A percentile compares a stretch with the other conserved stretches of the same genome.
Conservation (phyloP, 2,888 invertebrate species). For the Drosophila mimica region DNA sequence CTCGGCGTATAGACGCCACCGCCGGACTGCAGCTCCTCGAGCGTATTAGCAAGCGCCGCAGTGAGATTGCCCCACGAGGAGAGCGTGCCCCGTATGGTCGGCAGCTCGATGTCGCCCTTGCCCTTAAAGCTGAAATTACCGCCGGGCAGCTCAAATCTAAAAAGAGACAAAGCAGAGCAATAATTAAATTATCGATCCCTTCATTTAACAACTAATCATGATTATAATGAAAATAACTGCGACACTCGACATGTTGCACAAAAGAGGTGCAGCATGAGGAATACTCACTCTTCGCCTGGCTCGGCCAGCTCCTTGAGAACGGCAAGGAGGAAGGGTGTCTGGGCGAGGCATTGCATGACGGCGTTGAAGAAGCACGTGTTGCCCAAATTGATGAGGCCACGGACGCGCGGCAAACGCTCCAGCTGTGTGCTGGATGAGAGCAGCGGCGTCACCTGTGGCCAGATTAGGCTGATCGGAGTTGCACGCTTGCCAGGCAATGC, state of each 20-base stretch:
- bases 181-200: neutral
- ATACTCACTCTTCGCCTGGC: slow-evolving; percentile 87
- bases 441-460: neutral
- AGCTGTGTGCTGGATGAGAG: slow-evolving; percentile 11
- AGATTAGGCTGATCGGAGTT: neutral
- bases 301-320: slow-evolving; percentile 89
- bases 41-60: slow-evolving; percentile 88
- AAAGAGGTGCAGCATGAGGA: no score
- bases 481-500: slow-evolving; percentile 79
- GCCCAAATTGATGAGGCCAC: slow-evolving; percentile 95
- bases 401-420: slow-evolving; percentile 86
- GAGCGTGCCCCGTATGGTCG: slow-evolving; percentile 88
- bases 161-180: slow-evolving; percentile 7
- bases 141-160: slow-evolving; percentile 89
- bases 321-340: slow-evolving; percentile 91
- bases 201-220: no score
- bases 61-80: slow-evolving; percentile 90
- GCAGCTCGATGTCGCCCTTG: slow-evolving; percentile 87
- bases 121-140: slow-evolving; percentile 87
- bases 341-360: slow-evolving; percentile 96
- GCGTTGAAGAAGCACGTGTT: slow-evolving; percentile 99
- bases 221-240: no score
- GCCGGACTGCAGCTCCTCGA: slow-evolving; percentile 88
- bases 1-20: slow-evolving; percentile 88
- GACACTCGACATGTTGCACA: no score